Base-by-base conservation (phyloP, 2,797 vertebrate species). In the Steatocranus sp. region DNA sequence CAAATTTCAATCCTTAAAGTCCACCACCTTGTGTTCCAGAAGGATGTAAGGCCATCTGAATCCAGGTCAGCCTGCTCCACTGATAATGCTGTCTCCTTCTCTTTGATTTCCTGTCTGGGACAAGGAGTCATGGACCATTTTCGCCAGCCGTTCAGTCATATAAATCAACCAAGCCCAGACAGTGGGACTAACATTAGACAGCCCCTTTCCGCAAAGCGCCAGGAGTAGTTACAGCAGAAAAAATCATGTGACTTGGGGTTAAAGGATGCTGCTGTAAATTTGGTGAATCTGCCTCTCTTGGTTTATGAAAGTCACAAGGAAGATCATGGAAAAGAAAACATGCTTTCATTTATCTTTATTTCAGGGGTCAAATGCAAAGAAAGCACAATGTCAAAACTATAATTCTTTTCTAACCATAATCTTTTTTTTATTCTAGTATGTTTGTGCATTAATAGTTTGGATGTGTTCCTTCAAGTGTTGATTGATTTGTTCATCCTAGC, bases 401-500 rank as follows among this genome's bases (percentile, higher is more conserved):
- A 27, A 53, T 75, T 46, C 23, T 50, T 5, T 61, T 34, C 30
- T 61, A 61, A 11, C 56, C 10, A 34, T 34, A 61, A 5, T 61
- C 30, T 34, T 61, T 27, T 43, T 27, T 38, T 36, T 5, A 12
- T 70, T 3, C 11, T 17, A 1, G 17, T 15, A 20, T 41, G 20
- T 75, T 23, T 30, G 25, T 63, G 4, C 38, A 20, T 78, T 54
- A 46, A 68, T 15, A 49, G 48, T 63, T 30, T 32, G 27, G 68
- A 68, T 27, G 54, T 94, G 94, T 95, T 91, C 93, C 94, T 90
- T 93, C 89, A 91, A 93, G 83, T 78, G 56, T 53, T 94, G 95
- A 95, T 93, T 94, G 95, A 95, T 97, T 96, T 96, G 96, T 96
- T 95, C 82, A 18, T 84, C 91, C 92, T 93, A 86, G 88, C 93